Conservation (phyloP, 2,113 vertebrate genomes). For the Rhinolophus ferrumequinum region DNA sequence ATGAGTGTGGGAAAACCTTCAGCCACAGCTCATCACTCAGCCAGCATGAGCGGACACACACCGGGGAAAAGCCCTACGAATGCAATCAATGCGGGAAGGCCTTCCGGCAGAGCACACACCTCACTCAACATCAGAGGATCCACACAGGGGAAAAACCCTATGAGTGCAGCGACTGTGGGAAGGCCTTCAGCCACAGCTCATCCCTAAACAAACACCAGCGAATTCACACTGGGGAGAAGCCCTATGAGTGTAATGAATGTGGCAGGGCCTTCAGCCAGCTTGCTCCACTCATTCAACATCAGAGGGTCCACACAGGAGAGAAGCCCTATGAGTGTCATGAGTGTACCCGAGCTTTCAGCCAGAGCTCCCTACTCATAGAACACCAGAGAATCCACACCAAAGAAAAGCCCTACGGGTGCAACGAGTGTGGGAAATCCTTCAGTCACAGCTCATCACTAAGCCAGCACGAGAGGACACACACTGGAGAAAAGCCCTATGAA, state of each 20-base stretch:
- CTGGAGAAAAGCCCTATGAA: constrained; percentile 25
- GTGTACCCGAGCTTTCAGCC: constrained; percentile 59
- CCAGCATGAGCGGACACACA: not conserved
- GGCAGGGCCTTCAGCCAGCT: constrained; percentile 55
- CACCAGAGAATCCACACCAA: constrained; percentile 64
- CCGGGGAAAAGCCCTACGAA: not conserved
- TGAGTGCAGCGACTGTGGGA: not conserved
- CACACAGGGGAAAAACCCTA: constrained; percentile 44
- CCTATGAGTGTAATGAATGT: not conserved
- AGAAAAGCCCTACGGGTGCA: constrained; percentile 56
- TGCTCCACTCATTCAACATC: constrained; percentile 40
- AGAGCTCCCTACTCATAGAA: constrained; percentile 60
- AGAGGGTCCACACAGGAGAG: constrained; percentile 51
- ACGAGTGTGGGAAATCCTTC: constrained; percentile 28
- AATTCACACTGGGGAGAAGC: not conserved
- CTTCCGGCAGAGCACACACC: constrained; percentile 58
- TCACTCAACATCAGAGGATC: constrained; percentile 32
- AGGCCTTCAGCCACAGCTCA: constrained; percentile 55
- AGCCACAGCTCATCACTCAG: not conserved
- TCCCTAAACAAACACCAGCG: constrained; percentile 56
- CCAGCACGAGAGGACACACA: constrained; percentile 55
- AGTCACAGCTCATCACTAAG: constrained; percentile 54
- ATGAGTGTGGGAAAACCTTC: no score
- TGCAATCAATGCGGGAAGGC: constrained; percentile 46
- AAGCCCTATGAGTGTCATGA: not conserved